Evolutionary conservation across 1,140 invertebrate genomes (phyloP).

Genomic region (Tachypleus tridentatus): DNA sequence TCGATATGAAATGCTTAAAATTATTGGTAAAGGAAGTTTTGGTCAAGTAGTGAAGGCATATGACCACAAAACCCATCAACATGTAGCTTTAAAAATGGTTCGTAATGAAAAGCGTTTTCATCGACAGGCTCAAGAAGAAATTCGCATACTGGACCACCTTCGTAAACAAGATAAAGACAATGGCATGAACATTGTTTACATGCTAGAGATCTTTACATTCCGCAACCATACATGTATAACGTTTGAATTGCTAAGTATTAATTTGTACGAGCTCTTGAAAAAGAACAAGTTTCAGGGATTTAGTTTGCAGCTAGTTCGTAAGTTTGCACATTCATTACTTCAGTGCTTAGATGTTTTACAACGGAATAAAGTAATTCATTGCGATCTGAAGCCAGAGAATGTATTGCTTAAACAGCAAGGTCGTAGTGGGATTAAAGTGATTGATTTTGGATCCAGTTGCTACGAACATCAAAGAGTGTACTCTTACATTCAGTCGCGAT

Average conservation of each 20-base stretch:
- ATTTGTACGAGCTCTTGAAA: constrained; percentile 98
- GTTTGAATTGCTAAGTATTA: constrained; percentile 96
- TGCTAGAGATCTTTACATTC: constrained; percentile 97
- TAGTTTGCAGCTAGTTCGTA: constrained; percentile 86
- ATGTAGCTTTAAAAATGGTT: constrained; percentile 95
- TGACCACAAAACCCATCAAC: constrained; percentile 88
- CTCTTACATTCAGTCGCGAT: constrained; percentile 98
- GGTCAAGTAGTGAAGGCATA: constrained; percentile 97
- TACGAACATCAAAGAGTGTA: constrained; percentile 97
- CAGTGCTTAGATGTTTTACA: constrained; percentile 95
- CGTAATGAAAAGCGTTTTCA: constrained; percentile 98
- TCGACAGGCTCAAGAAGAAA: constrained; percentile 97
- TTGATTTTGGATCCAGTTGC: constrained; percentile 98
- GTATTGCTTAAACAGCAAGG: constrained; percentile 96
- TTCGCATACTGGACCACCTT: constrained; percentile 90
- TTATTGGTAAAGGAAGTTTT: constrained; percentile 98
- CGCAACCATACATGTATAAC: constrained; percentile 99
- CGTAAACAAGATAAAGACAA: constrained; percentile 95
- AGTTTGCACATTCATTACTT: constrained; percentile 95
- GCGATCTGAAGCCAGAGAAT: constrained; percentile 96
- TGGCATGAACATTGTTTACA: constrained; percentile 97
- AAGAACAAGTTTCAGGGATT: constrained; percentile 99
- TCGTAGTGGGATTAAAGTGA: constrained; percentile 96
- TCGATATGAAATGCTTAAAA: constrained; percentile 90
- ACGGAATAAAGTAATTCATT: constrained; percentile 97